Evolutionary conservation across 30 jellyfish, hydroid and myxozoan species (phyloP).

Genomic region (Turritopsis dohrnii): DNA sequence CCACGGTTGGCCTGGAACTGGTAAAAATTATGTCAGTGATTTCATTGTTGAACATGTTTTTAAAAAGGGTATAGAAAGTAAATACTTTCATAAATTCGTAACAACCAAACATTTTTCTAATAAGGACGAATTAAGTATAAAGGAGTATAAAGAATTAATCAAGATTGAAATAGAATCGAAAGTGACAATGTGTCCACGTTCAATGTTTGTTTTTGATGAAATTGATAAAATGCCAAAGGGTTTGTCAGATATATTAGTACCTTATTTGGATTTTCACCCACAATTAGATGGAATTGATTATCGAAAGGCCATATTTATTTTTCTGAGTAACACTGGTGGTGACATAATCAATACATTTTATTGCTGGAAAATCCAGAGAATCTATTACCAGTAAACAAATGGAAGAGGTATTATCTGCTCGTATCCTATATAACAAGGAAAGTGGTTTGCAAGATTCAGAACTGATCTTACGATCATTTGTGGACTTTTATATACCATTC

Average conservation of each 20-base stretch:
- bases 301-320: slow-evolving; percentile 71
- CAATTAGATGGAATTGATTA: slow-evolving; percentile 76
- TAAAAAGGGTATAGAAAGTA: slow-evolving; percentile 63
- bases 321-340: slow-evolving; percentile 72
- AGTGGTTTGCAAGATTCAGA: slow-evolving; percentile 45
- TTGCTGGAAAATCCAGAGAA: slow-evolving; percentile 48
- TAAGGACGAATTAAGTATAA: slow-evolving; percentile 12
- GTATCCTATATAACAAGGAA: slow-evolving; percentile 34
- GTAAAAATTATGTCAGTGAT: slow-evolving; percentile 73
- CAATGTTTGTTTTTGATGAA: slow-evolving; percentile 84
- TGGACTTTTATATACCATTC: slow-evolving; percentile 74
- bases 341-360: slow-evolving; percentile 55
- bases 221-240: slow-evolving; percentile 95
- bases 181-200: slow-evolving; percentile 47
- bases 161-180: slow-evolving; percentile 26
- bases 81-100: slow-evolving; percentile 45
- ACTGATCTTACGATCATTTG: slow-evolving; percentile 37
- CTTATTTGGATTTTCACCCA: slow-evolving; percentile 58
- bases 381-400: slow-evolving; percentile 38
- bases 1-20: slow-evolving; percentile 95
- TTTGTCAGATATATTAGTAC: slow-evolving; percentile 53
- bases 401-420: slow-evolving; percentile 45
- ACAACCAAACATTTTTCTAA: slow-evolving; percentile 53
- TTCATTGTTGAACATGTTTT: slow-evolving; percentile 64
- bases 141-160: slow-evolving; percentile 38